Evolutionary conservation across 2,888 invertebrate species (phyloP), one percentile per base, ranked within the genome.

Genomic region (Heteromyza rotundicornis): DNA sequence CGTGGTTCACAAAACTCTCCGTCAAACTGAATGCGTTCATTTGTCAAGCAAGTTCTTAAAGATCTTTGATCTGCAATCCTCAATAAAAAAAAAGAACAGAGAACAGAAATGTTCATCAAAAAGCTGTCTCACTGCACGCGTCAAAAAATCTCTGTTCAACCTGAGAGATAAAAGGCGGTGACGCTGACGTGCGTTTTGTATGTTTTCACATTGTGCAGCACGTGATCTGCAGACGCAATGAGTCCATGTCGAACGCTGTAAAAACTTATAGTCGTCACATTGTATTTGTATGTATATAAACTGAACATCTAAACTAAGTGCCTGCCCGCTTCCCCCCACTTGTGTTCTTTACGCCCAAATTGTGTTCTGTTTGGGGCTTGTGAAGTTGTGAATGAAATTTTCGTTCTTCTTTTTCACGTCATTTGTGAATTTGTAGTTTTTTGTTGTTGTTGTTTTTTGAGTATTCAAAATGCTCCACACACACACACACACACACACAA

Each of bases 181-280:
- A 36, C 24, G 22, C 40, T 7, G 24, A 55, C 35, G 35, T 53
- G 57, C 60, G 68, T 69, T n/a, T 69, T 47, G 40, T 19, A 2
- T 17, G 35, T 32, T 52, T 67, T 66, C 68, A 68, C 61, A 63
- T 69, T 65, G n/a, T n/a, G 70, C 68, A 63, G 76, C 76, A 72
- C 72, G 72, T 73, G 72, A 73, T 73, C 70, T 63, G 72, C 60
- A 75, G 75, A 70, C 69, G 60, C 65, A 70, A 56, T 65, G 57
- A 63, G 51, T 51, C 20, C 17, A 5, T 47, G 47, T 20, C 60
- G 57, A n/a, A 23, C 12, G 44, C 64, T 51, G 20, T 32, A 54
- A 54, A 27, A n/a, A n/a, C n/a, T n/a, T n/a, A n/a, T n/a, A n/a
- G n/a, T n/a, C n/a, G n/a, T n/a, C n/a, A n/a, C n/a, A n/a, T n/a